Percentiles rank a stretch among this genome's conserved stretches.
phyloP scores from a whole-genome alignment of 2,888 invertebrate species.

The Drosophila demipolita region DNA sequence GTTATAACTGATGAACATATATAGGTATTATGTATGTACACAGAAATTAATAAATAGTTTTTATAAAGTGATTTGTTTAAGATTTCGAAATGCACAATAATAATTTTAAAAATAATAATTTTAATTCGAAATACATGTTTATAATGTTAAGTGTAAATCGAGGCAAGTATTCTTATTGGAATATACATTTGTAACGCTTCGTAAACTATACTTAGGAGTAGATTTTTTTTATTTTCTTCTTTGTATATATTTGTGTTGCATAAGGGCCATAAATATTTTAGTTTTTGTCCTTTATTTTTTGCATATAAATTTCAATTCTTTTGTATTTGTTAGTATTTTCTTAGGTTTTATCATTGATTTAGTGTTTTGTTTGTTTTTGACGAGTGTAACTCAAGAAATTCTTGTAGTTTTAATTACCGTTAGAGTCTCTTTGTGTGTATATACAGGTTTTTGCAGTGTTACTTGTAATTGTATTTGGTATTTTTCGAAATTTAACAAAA shows the following conservation, averaged over 20 bases:
- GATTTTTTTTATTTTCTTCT: not conserved
- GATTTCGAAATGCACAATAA: conserved; percentile 27
- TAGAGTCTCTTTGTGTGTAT: conserved; percentile 32
- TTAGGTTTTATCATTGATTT: conserved; percentile 20
- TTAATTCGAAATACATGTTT: conserved; percentile 23
- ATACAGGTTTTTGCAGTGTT: conserved; percentile 28
- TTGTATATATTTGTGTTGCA: conserved; percentile 19
- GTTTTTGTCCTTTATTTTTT: conserved; percentile 15
- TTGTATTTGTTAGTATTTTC: conserved; percentile 29
- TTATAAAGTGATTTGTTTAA: conserved; percentile 24
- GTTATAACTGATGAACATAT: conserved; percentile 18
- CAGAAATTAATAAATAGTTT: conserved; percentile 25
- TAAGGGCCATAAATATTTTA: conserved; percentile 11
- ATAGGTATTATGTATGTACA: conserved; percentile 35
- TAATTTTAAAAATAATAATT: conserved; percentile 14
- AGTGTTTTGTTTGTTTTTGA: conserved; percentile 5
- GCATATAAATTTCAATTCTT: conserved; percentile 25
- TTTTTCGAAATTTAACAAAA: conserved; percentile 14
- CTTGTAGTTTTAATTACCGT: conserved; percentile 26
- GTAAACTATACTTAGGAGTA: conserved; percentile 29
- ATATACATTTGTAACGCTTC: conserved; percentile 24
- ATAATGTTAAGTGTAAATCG: conserved; percentile 10
- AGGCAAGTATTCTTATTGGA: conserved; percentile 30
- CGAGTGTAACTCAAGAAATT: conserved; percentile 13
- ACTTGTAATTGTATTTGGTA: conserved; percentile 3